Conservation (phyloP, 2,113 vertebrate species). For the Tenrec ecaudatus region DNA sequence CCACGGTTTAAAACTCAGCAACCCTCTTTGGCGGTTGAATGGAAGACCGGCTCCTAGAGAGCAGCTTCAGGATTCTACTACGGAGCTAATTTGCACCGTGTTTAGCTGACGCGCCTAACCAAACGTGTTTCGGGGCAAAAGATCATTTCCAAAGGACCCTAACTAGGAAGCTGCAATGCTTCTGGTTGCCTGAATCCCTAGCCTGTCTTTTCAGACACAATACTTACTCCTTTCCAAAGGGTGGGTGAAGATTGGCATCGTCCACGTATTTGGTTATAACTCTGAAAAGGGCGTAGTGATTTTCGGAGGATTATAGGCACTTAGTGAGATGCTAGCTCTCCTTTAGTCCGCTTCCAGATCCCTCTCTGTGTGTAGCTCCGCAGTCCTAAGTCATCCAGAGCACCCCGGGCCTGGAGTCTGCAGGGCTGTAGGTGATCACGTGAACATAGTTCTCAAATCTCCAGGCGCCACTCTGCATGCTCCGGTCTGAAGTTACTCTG, state of each 20-base stretch:
- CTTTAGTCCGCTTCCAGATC: slow-evolving; percentile 72
- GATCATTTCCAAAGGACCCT: slow-evolving; percentile 7
- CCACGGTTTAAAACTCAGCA: not conserved
- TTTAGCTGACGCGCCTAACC: not conserved
- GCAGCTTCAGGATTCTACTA: not conserved
- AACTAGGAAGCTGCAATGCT: not conserved
- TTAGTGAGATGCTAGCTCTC: slow-evolving; percentile 73
- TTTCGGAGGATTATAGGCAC: slow-evolving; percentile 71
- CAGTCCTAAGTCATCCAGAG: slow-evolving; percentile 68
- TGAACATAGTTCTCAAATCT: slow-evolving; percentile 71
- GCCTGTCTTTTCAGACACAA: not conserved
- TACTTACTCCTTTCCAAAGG: not conserved
- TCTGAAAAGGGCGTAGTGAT: slow-evolving; percentile 73
- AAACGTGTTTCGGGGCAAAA: slow-evolving; percentile 39
- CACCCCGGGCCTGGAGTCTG: slow-evolving; percentile 54
- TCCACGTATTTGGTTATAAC: slow-evolving; percentile 55
- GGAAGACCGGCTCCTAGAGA: not conserved
- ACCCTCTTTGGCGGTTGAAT: not conserved
- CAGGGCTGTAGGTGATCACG: slow-evolving; percentile 66
- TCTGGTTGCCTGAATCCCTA: not conserved
- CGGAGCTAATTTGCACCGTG: not conserved
- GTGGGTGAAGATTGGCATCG: slow-evolving; percentile 55
- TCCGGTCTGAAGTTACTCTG: slow-evolving; percentile 24
- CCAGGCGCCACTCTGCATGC: not conserved
- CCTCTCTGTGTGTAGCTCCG: slow-evolving; percentile 73